Percentiles rank a stretch among this genome's conserved stretches.
Evolutionary conservation across 2,888 invertebrate species (phyloP).

Genomic region (Eupithecia vulgata): DNA sequence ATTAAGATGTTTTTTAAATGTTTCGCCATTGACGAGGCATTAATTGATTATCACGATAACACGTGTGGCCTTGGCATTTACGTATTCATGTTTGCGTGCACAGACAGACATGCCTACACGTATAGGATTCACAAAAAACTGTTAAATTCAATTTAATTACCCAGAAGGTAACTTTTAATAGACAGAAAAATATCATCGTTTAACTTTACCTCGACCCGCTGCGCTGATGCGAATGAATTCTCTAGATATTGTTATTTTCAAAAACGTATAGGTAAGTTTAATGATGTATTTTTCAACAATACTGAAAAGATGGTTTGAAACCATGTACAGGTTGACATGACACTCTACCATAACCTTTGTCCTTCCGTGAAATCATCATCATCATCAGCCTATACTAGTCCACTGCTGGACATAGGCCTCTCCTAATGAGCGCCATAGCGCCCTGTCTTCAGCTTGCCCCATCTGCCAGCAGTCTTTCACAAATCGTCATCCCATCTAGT

Average conservation of each 20-base stretch:
- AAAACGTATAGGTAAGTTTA: too few relatives aligned
- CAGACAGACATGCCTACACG: background rate
- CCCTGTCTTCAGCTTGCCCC: too few relatives aligned
- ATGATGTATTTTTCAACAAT: too few relatives aligned
- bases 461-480: too few relatives aligned
- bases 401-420: too few relatives aligned
- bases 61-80: conserved; percentile 25
- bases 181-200: background rate
- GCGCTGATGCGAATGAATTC: background rate
- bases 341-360: too few relatives aligned
- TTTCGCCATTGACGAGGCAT: conserved; percentile 13
- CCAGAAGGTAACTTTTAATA: background rate
- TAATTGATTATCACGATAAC: conserved; percentile 11
- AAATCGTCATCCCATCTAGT: too few relatives aligned
- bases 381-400: too few relatives aligned
- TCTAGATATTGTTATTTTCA: background rate
- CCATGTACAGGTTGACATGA: too few relatives aligned
- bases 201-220: background rate
- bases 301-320: too few relatives aligned
- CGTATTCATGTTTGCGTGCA: background rate
- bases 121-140: conserved; percentile 13
- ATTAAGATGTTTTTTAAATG: background rate
- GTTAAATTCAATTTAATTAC: background rate
- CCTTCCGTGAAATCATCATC: too few relatives aligned
- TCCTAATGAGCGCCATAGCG: too few relatives aligned